A percentile compares a stretch with the other conserved stretches of the same genome.
Evolutionary conservation across 2,888 invertebrate genomes (phyloP).

Genomic region (Diadegma fenestrale): DNA sequence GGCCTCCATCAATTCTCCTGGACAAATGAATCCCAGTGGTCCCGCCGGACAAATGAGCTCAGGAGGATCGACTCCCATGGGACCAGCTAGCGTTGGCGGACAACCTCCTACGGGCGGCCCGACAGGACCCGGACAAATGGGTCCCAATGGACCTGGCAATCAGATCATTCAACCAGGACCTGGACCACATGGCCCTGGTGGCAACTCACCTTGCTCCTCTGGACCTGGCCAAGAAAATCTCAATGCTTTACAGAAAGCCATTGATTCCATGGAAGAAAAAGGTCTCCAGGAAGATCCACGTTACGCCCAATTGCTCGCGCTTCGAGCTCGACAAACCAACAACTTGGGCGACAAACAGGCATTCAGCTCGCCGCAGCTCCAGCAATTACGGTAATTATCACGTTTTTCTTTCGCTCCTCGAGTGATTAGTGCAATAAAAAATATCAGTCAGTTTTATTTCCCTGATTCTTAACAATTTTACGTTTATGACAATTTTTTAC

Average conservation of each 20-base stretch:
- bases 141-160: conserved; percentile 80
- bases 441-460: background rate
- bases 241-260: conserved; percentile 96
- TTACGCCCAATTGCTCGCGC: conserved; percentile 94
- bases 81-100: conserved; percentile 76
- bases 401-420: background rate
- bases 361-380: conserved; percentile 92
- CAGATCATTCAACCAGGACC: conserved; percentile 42
- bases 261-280: conserved; percentile 98
- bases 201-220: too few relatives aligned
- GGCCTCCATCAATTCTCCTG: conserved; percentile 72
- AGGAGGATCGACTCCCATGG: conserved; percentile 77
- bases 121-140: conserved; percentile 69
- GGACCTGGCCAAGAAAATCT: conserved; percentile 91
- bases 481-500: background rate
- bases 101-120: conserved; percentile 72
- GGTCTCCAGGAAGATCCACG: conserved; percentile 97
- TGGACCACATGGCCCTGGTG: conserved; percentile 54
- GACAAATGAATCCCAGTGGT: conserved; percentile 72
- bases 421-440: background rate
- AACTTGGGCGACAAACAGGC: conserved; percentile 88
- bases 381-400: conserved; percentile 90
- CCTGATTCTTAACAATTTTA: background rate
- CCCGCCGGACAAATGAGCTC: conserved; percentile 68
- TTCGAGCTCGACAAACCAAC: conserved; percentile 91